phyloP scores from a whole-genome alignment of 2,888 invertebrate genomes.

The Pomacea canaliculata region DNA sequence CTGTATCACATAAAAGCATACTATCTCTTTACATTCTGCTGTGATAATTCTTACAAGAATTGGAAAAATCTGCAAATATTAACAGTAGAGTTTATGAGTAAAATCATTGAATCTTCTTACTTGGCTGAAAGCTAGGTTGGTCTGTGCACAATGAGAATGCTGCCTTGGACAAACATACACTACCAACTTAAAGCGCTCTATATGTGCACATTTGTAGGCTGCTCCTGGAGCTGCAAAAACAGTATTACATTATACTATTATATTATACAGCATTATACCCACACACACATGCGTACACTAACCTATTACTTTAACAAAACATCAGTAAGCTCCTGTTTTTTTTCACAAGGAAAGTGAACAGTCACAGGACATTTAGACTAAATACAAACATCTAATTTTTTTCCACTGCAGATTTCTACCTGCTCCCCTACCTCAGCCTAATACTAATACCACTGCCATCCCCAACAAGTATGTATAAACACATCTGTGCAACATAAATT shows the following conservation, averaged over 20 bases:
- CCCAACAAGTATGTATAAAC: too few species aligned
- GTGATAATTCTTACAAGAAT: too few species aligned
- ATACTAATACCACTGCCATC: too few species aligned
- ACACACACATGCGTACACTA: background rate
- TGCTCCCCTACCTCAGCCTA: too few species aligned
- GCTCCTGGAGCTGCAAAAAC: background rate
- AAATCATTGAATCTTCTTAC: background rate
- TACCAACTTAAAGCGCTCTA: background rate
- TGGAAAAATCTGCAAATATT: too few species aligned
- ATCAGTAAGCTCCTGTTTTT: background rate
- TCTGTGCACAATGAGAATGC: background rate
- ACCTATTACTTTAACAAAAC: background rate
- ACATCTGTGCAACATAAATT: too few species aligned
- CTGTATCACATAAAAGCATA: too few species aligned
- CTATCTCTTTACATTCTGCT: too few species aligned
- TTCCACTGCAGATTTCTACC: too few species aligned
- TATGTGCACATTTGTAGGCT: background rate
- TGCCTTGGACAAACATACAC: conserved; percentile 9
- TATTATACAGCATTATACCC: background rate
- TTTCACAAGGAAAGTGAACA: background rate
- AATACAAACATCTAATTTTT: background rate
- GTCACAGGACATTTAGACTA: too few species aligned
- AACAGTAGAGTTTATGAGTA: too few species aligned
- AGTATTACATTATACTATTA: background rate
- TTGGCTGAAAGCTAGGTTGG: conserved; percentile 2